phyloP scores from a whole-genome alignment of 2,113 vertebrate species.

The Alaudala cheleensis region DNA sequence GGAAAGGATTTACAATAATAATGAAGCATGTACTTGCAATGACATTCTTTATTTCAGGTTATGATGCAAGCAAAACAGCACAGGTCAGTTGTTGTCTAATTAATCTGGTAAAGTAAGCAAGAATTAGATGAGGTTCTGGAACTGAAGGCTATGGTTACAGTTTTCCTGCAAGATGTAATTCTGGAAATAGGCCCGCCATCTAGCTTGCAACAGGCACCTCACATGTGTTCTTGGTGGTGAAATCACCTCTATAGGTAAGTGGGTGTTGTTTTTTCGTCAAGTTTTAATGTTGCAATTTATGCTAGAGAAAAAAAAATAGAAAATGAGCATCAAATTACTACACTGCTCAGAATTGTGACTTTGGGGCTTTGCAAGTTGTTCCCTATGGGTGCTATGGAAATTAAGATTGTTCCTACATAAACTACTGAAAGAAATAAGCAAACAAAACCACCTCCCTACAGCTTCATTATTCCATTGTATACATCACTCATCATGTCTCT shows the following conservation, averaged over 20 bases:
- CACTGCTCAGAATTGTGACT: background rate
- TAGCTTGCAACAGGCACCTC: background rate
- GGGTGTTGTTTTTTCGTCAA: background rate
- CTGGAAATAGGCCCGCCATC: background rate
- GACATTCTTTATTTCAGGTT: slow-evolving; percentile 33
- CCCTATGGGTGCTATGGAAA: background rate
- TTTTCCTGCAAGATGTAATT: background rate
- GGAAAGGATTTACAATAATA: background rate
- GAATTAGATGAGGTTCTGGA: background rate
- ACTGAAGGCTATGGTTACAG: background rate
- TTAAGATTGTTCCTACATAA: background rate
- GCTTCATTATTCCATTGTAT: background rate
- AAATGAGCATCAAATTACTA: background rate
- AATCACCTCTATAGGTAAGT: background rate
- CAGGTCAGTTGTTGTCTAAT: background rate
- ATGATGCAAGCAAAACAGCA: background rate
- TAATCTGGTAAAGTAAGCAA: background rate
- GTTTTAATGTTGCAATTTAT: background rate
- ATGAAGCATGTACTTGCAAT: background rate
- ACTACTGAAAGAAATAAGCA: background rate
- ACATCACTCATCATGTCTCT: background rate
- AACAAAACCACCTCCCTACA: background rate
- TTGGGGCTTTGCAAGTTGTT: background rate
- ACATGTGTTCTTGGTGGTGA: background rate
- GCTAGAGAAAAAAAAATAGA: slow-evolving; percentile 1